Base-by-base conservation (phyloP, 2,797 vertebrate species). In the Caiman crocodilus region DNA sequence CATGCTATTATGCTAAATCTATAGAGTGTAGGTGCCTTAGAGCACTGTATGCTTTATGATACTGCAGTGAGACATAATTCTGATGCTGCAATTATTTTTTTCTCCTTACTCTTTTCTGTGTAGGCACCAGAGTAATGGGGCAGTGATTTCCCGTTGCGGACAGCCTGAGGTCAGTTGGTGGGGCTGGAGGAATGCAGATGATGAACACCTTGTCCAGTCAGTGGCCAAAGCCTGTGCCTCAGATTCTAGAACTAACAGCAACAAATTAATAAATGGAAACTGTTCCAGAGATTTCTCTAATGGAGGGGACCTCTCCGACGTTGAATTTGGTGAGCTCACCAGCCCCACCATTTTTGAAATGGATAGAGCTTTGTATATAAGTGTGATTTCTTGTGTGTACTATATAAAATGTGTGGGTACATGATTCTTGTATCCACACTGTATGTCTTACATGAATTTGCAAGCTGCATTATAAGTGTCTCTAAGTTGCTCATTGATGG, bases 101-200 rank as follows among this genome's bases (percentile, higher is more conserved):
- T 79, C 28, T 14, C 28, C 57, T 74, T 25, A 60, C 73, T 88
- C 15, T 82, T 79, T 65, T 6, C 76, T 4, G 2, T 30, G 4
- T 93, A 99, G 99, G 97, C 99, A 99, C 97, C 98, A 98, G 97
- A 98, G 97, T 95, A 99, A 99, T 0, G 99, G 99, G 21, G 99
- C 99, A 2, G 99, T 99, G 73, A 99, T 99, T 28, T 99, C 99
- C 25, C 99, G 99, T 95, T 99, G 99, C 2, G 99, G 99, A n/a
- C 99, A 99, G 95, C 99, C 99, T 0, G 99, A 99, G 97, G 99
- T 99, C 96, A 99, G 99, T 97, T 99, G 99, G 99, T 99, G 99
- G 99, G 99, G 99, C 90, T 99, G 99, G 99, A 98, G 99, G 83
- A 99, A 99, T 1, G 99, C 99, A 0, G 99, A 99, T 4, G 99